Base-by-base conservation (phyloP, 1,140 invertebrate species). In the Drosophila asahinai region DNA sequence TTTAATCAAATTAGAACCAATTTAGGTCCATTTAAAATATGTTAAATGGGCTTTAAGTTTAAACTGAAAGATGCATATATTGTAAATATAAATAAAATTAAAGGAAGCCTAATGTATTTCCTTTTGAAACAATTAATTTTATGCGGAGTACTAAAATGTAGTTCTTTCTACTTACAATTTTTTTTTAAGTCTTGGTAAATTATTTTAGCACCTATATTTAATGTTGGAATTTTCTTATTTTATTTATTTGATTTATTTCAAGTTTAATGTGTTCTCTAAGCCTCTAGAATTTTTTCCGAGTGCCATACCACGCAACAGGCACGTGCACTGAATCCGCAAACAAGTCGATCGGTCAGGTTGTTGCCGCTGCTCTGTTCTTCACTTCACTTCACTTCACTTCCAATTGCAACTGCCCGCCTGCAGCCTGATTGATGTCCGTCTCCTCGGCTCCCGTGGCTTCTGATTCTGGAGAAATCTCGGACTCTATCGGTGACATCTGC, bases 351-450 rank as follows among this genome's bases (percentile, higher is more conserved):
- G 52, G 48, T 45, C 51, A 42, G 48, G 54, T 61, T 64, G 75
- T 47, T 55, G 48, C 77, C 40, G 63, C 14, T 11, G 54, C 54
- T 40, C 52, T n/a, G 7, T 42, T 2, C 40, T n/a, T 42, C 40
- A 42, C 40, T 14, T 54, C 51, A 33, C 33, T 19, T 19, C 19
- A 19, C 19, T 38, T 38, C 12, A 57, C 67, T 63, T 75, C 62
- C 62, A 66, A 78, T 67, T 59, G 72, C 71, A 45, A 55, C 36
- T 64, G 48, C 67, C 36, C 52, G 73, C 60, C 36, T 59, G 73
- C 51, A 55, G 42, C 25, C 81, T 89, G 84, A 89, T 89, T 83
- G 86, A 90, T 87, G 73, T 82, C 81, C 68, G 83, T 87, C 54
- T 57, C 36, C 54, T n/a, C 8, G 38, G 19, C 54, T 54, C 84